Conservation (phyloP, 2,797 vertebrate genomes). For the Erithacus rubecula region DNA sequence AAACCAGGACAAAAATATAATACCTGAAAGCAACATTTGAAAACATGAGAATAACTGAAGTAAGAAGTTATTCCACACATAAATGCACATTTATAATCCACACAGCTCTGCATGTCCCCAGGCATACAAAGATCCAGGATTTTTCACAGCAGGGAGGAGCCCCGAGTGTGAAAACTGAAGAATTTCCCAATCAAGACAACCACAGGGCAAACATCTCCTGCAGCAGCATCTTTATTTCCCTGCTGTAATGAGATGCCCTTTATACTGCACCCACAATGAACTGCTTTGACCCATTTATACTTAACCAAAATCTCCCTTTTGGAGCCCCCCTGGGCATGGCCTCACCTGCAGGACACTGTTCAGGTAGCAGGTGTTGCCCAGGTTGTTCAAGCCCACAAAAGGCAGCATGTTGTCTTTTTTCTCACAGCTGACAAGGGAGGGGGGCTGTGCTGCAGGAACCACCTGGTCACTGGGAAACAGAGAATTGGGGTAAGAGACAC, state of each 20-base stretch:
- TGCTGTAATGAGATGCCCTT: not conserved
- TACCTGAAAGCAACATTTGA: slow-evolving; percentile 77
- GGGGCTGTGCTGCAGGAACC: slow-evolving; percentile 80
- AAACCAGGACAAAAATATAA: slow-evolving; percentile 95
- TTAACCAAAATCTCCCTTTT: not conserved
- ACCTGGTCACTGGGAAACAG: slow-evolving; percentile 81
- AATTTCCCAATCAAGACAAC: not conserved
- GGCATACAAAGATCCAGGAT: not conserved
- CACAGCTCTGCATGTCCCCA: not conserved
- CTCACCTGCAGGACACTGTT: slow-evolving; percentile 93
- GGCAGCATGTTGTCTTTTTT: slow-evolving; percentile 87
- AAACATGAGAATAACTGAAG: not conserved
- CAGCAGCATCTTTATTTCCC: not conserved
- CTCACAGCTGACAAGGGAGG: slow-evolving; percentile 80
- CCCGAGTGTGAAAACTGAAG: not conserved
- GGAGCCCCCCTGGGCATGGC: fast-evolving
- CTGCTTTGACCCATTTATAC: not conserved
- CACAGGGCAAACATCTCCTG: not conserved
- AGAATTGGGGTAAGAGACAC: not conserved
- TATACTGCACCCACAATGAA: not conserved
- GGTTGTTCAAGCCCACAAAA: slow-evolving; percentile 94
- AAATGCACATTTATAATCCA: not conserved
- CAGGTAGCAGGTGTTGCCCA: slow-evolving; percentile 97
- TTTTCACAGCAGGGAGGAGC: not conserved
- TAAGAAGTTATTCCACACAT: not conserved